Conservation (phyloP, 2,888 invertebrate species). For the Minunthozetes semirufus region DNA sequence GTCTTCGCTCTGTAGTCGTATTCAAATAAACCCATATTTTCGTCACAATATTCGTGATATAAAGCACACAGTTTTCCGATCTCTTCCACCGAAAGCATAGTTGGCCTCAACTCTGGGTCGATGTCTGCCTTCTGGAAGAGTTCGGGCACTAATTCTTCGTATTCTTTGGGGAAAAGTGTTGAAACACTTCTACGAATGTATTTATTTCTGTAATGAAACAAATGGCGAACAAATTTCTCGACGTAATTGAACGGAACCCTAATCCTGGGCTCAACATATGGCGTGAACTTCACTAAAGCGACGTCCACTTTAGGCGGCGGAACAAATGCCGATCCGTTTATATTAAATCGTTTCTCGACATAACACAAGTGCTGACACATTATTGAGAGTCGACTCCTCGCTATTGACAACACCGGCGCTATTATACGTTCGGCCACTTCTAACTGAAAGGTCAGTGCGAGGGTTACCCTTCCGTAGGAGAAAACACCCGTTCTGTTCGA, state of each 20-base stretch:
- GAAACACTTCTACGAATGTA: slow-evolving; percentile 48
- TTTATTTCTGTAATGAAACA: slow-evolving; percentile 84
- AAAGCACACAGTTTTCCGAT: slow-evolving; percentile 67
- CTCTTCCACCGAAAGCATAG: slow-evolving; percentile 68
- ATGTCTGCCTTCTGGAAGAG: slow-evolving; percentile 67
- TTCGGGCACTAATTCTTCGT: slow-evolving; percentile 58
- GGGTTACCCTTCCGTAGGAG: slow-evolving; percentile 68
- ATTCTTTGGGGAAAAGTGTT: slow-evolving; percentile 53
- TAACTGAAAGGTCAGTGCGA: slow-evolving; percentile 95
- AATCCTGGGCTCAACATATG: slow-evolving; percentile 67
- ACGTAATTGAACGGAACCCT: slow-evolving; percentile 69
- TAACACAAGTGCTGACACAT: slow-evolving; percentile 91
- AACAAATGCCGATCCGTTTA: slow-evolving; percentile 76
- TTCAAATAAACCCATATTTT: slow-evolving; percentile 46
- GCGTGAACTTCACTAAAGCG: slow-evolving; percentile 80
- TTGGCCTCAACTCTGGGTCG: slow-evolving; percentile 62
- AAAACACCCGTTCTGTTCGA: slow-evolving; percentile 58
- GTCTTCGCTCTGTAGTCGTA: slow-evolving; percentile 62
- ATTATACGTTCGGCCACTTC: slow-evolving; percentile 91
- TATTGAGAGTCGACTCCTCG: slow-evolving; percentile 80
- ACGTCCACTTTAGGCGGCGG: slow-evolving; percentile 96
- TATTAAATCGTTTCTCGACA: slow-evolving; percentile 72
- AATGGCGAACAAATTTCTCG: slow-evolving; percentile 77
- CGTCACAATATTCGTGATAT: slow-evolving; percentile 62
- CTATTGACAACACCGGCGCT: slow-evolving; percentile 60